Conservation (phyloP, 37 sponge, comb jelly and placozoan genomes). For the Chondrosia reniformis region DNA sequence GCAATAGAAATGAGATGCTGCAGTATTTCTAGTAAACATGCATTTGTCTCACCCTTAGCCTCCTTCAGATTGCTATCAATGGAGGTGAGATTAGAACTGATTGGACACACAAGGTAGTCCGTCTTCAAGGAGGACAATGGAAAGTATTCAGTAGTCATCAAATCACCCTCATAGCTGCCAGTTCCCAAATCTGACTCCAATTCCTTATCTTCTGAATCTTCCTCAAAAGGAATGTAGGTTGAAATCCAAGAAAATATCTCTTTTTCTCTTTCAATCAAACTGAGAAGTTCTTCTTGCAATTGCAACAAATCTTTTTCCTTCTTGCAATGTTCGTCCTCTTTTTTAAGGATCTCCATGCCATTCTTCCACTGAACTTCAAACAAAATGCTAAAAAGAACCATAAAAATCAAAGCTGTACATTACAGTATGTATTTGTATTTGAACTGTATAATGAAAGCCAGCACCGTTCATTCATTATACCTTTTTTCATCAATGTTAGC, state of each 20-base stretch:
- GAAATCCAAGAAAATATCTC: background rate
- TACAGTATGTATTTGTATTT: background rate
- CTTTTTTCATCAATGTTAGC: background rate
- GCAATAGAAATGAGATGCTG: too few relatives aligned
- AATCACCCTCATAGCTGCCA: too few relatives aligned
- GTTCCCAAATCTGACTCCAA: background rate
- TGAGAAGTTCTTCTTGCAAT: background rate
- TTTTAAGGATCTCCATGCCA: background rate
- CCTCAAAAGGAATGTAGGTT: background rate
- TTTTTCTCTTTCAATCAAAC: background rate
- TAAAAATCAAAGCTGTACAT: background rate
- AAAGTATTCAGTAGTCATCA: background rate
- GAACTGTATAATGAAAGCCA: background rate
- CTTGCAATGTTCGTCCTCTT: background rate
- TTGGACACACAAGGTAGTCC: conserved; percentile 1
- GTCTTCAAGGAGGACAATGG: background rate
- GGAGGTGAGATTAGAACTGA: background rate
- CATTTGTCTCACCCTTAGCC: too few relatives aligned
- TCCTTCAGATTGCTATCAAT: background rate
- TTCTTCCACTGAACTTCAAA: background rate
- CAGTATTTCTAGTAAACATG: too few relatives aligned
- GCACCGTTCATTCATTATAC: background rate
- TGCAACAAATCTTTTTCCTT: background rate
- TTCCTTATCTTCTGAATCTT: background rate
- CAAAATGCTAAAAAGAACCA: background rate